phyloP scores from a whole-genome alignment of 2,113 vertebrate species.

The Macheiramphus alcinus region DNA sequence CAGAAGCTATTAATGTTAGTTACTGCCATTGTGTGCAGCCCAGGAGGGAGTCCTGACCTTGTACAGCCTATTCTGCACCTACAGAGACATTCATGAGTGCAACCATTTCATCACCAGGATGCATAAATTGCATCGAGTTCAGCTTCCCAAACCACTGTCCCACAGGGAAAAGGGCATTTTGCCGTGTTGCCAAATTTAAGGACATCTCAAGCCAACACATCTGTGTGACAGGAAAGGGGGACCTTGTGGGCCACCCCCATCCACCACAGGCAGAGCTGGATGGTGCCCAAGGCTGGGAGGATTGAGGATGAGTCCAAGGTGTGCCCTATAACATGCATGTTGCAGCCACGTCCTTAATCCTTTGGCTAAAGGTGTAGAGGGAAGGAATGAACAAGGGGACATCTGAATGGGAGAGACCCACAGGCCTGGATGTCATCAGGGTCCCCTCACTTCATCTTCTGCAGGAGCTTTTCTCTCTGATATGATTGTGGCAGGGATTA shows the following conservation, averaged over 20 bases:
- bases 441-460: neutral
- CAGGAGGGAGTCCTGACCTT: neutral
- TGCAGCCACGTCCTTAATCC: neutral
- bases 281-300: neutral
- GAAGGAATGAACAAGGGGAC: neutral
- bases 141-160: neutral
- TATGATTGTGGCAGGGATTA: neutral
- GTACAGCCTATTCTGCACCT: neutral
- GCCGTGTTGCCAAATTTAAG: accelerated
- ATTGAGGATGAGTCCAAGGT: neutral
- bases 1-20: neutral
- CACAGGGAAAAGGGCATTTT: neutral
- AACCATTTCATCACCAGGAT: neutral
- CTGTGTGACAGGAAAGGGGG: neutral
- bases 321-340: no score
- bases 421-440: neutral
- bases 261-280: neutral
- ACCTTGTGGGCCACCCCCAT: no score
- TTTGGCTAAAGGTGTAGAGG: neutral
- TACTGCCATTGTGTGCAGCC: neutral
- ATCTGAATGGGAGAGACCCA: neutral
- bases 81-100: neutral
- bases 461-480: neutral
- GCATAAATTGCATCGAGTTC: accelerated
- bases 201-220: neutral